Evolutionary conservation across 1,140 invertebrate species (phyloP).

Genomic region (Oryctes rhinoceros): DNA sequence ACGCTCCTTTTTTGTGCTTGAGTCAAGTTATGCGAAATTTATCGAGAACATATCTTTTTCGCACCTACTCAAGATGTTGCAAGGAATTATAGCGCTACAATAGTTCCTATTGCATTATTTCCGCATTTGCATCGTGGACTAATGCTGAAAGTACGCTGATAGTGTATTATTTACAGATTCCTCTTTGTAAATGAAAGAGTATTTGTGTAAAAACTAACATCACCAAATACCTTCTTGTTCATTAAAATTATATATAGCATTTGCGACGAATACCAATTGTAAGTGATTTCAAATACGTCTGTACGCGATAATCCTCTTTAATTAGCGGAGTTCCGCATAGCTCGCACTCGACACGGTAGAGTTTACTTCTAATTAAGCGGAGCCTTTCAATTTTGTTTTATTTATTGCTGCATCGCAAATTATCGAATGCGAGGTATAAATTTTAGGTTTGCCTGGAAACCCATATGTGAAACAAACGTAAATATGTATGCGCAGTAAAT

Average conservation of each 20-base stretch:
- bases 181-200: too few species aligned
- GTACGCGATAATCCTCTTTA: neutral
- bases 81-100: too few species aligned
- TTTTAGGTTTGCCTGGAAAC: neutral
- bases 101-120: too few species aligned
- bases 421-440: conserved; percentile 3
- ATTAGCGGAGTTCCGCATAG: neutral
- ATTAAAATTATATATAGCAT: neutral
- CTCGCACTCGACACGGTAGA: neutral
- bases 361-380: conserved; percentile 3
- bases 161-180: too few species aligned
- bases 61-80: too few species aligned
- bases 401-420: neutral
- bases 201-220: too few species aligned
- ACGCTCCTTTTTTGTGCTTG: too few species aligned
- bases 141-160: too few species aligned
- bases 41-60: too few species aligned
- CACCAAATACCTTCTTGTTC: too few species aligned
- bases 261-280: neutral
- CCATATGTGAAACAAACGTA: neutral
- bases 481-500: neutral
- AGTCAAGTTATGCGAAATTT: too few species aligned
- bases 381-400: conserved; percentile 5
- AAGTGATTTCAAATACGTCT: conserved; percentile 10
- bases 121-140: too few species aligned